phyloP scores from a whole-genome alignment of 2,797 vertebrate genomes.

The Rhinella marina region DNA sequence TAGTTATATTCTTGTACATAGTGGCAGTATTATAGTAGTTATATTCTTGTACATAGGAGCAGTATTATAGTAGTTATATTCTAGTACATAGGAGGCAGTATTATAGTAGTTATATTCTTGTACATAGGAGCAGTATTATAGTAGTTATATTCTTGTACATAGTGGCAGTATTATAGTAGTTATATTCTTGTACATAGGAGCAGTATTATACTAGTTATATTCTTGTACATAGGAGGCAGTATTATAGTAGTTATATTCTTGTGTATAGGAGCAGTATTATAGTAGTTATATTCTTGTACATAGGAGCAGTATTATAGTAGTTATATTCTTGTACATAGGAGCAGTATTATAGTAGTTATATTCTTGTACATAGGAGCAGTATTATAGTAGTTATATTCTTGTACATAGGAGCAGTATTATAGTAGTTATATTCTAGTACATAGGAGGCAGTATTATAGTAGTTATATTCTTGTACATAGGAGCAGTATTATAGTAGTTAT shows the following conservation, averaged over 20 bases:
- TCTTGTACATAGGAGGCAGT: not conserved
- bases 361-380: not conserved
- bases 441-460: too few species aligned
- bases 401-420: not conserved
- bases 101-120: too few species aligned
- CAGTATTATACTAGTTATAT: not conserved
- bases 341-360: not conserved
- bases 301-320: constrained; percentile 4
- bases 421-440: too few species aligned
- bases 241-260: constrained; percentile 2
- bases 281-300: not conserved
- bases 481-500: too few species aligned
- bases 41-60: too few species aligned
- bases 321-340: not conserved
- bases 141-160: too few species aligned
- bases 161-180: not conserved
- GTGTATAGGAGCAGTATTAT: not conserved
- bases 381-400: not conserved
- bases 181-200: not conserved
- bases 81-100: too few species aligned
- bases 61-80: too few species aligned
- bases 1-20: not conserved
- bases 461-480: too few species aligned
- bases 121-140: too few species aligned
- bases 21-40: too few species aligned